Evolutionary conservation across 2,113 vertebrate genomes (phyloP).

Genomic region (Elachura formosa): DNA sequence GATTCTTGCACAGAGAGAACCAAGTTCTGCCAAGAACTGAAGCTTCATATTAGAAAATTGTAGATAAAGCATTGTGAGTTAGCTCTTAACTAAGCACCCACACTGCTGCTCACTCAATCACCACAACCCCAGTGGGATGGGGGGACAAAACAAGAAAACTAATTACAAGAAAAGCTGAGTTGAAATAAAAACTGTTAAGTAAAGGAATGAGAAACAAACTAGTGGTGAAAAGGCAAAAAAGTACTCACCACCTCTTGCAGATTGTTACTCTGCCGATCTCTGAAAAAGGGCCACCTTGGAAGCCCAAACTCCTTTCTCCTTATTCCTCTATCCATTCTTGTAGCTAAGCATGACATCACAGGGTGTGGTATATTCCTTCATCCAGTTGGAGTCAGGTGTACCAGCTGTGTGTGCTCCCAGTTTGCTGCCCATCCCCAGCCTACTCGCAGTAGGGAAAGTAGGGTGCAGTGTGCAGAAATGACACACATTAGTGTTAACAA

Average conservation of each 20-base stretch:
- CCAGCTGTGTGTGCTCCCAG: not conserved
- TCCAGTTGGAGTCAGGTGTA: not conserved
- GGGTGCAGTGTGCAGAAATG: not conserved
- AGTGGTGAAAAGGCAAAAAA: not conserved
- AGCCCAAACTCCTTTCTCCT: not conserved
- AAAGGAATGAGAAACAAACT: not conserved
- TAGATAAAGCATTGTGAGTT: not conserved
- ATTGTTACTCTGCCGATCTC: not conserved
- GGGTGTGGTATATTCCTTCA: not conserved
- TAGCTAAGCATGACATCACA: not conserved
- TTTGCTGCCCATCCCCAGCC: not conserved
- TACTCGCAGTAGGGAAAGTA: not conserved
- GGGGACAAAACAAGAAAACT: not conserved
- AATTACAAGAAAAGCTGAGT: fast-evolving
- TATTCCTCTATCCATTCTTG: not conserved
- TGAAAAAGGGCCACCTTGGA: not conserved
- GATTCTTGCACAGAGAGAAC: not conserved
- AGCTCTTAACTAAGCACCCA: not conserved
- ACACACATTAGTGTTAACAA: not conserved
- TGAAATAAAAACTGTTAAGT: not conserved
- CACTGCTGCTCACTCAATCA: not conserved
- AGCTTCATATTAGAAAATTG: not conserved
- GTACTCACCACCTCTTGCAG: not conserved
- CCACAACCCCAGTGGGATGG: not conserved
- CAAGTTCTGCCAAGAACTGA: not conserved